Conservation (phyloP, 2,113 vertebrate species). For the Misgurnus anguillicaudatus region DNA sequence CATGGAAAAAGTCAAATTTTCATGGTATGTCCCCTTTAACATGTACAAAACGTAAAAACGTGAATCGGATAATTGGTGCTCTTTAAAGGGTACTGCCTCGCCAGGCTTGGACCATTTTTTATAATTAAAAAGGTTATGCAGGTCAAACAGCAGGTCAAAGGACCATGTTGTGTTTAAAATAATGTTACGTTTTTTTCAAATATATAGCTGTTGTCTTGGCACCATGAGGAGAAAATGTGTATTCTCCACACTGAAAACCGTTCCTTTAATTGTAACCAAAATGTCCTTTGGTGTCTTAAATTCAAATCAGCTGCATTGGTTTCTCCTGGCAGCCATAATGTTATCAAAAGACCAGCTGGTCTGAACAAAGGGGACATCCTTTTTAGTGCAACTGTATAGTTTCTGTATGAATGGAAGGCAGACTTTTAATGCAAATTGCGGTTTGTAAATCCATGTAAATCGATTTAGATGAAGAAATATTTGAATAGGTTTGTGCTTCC, state of each 20-base stretch:
- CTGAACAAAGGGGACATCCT: conserved; percentile 36
- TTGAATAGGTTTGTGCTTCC: conserved; percentile 47
- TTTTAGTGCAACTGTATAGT: conserved; percentile 23
- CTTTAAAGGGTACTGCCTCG: no score
- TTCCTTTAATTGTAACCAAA: conserved; percentile 39
- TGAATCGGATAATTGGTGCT: no score
- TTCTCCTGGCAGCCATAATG: conserved; percentile 40
- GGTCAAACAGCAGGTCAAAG: not conserved
- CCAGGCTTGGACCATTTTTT: no score
- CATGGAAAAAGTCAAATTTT: no score
- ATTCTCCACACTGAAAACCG: not conserved
- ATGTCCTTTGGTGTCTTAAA: conserved; percentile 15
- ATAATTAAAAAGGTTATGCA: not conserved
- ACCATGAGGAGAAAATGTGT: not conserved
- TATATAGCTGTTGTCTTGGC: not conserved
- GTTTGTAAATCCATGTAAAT: conserved; percentile 27
- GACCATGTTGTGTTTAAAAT: no score
- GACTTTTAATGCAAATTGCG: conserved; percentile 45
- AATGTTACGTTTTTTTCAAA: no score
- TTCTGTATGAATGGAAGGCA: conserved; percentile 18
- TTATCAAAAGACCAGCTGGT: conserved; percentile 44
- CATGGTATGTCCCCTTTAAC: no score
- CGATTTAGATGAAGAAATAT: conserved; percentile 41
- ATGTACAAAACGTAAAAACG: no score
- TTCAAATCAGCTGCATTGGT: conserved; percentile 31